Evolutionary conservation across 2,888 invertebrate species (phyloP), one percentile per base, ranked within the genome.

Genomic region (Cristatella mucedo): DNA sequence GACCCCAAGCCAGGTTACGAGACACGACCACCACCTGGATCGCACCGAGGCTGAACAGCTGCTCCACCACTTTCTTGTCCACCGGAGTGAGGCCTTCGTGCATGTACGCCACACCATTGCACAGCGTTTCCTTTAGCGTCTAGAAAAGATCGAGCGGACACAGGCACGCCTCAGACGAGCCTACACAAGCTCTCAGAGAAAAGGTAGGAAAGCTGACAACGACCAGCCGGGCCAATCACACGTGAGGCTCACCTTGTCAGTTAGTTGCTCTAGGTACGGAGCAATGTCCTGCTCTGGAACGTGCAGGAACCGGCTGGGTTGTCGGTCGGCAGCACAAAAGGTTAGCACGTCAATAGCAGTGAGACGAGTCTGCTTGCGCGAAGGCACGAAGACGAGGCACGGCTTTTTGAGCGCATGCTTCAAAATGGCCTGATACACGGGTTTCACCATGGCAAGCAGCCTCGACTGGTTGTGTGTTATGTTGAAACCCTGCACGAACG

Each of bases 391-490:
- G 29, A 67, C 54, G 18, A 67, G 54, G 34, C 56, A 57, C 3
- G 66, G 62, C 41, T 61, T 61, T 42, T 53, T 54, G 2, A 54
- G 50, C 9, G 56, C 55, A 43, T 57, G 54, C 20, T 84, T 76
- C 2, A 80, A 59, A 26, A 95, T 81, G 0, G 86, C 78, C 67
- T 89, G 87, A 70, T 93, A 99, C 0, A 87, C 82, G 0, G 97
- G 95, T 59, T 93, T 91, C 0, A 85, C 82, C 97, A 99, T 97
- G 0, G 95, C 86, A 0, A 91, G 82, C 21, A 99, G 74, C 9
- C 97, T 76, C 0, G 93, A 86, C 0, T 84, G 85, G 59, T 91
- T 93, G 70, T 99, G 97, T 0, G 91, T 89, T 30, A 95, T 82
- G 70, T 93, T 97, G 68, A 91, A 83, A 13, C 95, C 93, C 75